These are phyloP conservation scores for Glyphotaelius pellucidus DNA, from an alignment of 2,888 invertebrate species.

Conservation along the genomic window DNA sequence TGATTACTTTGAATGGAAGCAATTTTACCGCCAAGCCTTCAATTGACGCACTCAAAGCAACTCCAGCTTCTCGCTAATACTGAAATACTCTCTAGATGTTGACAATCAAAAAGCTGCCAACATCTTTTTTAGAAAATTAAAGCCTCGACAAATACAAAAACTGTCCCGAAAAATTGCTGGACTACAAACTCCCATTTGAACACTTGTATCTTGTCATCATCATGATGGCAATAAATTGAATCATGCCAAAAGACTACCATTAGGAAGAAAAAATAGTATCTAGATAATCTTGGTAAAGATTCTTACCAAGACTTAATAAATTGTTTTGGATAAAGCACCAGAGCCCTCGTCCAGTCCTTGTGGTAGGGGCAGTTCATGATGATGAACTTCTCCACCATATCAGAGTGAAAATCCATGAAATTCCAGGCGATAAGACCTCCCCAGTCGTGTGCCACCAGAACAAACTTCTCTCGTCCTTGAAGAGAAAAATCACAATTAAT, in stretches of 20 bases:
- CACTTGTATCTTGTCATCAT: too few species aligned
- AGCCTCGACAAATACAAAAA: background rate
- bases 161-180: too few species aligned
- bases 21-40: too few species aligned
- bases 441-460: slow-evolving; percentile 83
- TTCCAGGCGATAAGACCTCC: slow-evolving; percentile 80
- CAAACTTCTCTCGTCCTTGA: slow-evolving; percentile 77
- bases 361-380: slow-evolving; percentile 77
- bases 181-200: too few species aligned
- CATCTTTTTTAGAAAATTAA: too few species aligned
- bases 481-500: background rate
- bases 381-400: slow-evolving; percentile 76
- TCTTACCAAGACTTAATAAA: slow-evolving; percentile 75
- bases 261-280: background rate
- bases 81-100: background rate
- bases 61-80: too few species aligned
- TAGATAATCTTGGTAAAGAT: background rate
- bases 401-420: slow-evolving; percentile 77
- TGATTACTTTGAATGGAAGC: too few species aligned
- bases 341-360: slow-evolving; percentile 72
- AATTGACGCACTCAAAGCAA: too few species aligned
- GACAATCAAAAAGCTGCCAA: too few species aligned
- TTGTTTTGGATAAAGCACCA: slow-evolving; percentile 72
- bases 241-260: background rate
- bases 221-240: too few species aligned